Evolutionary conservation across 2,113 vertebrate genomes (phyloP).

Genomic region (Python bivittatus): DNA sequence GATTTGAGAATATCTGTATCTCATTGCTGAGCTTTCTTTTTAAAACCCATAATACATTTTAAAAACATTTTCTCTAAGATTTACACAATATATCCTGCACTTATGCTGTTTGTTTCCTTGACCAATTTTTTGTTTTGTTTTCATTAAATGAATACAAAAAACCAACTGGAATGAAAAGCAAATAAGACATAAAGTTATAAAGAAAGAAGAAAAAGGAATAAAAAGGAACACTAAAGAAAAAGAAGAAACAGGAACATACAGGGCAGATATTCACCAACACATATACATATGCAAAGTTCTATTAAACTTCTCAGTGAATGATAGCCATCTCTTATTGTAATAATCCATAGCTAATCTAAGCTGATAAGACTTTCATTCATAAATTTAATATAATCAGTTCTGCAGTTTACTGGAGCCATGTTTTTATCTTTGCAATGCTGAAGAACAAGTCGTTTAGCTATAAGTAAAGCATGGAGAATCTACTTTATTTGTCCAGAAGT

Average conservation of each 20-base stretch:
- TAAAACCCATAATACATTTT: conserved; percentile 2
- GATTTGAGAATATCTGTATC: conserved; percentile 8
- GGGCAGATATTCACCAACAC: no score
- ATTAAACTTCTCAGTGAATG: not conserved
- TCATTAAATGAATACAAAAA: not conserved
- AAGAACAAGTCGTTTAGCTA: not conserved
- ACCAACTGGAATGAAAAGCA: not conserved
- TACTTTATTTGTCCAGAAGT: not conserved
- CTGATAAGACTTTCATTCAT: not conserved
- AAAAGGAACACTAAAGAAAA: not conserved
- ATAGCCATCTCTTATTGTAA: not conserved
- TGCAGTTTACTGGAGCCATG: not conserved
- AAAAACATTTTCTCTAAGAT: not conserved
- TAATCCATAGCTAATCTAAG: not conserved
- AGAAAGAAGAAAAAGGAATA: not conserved
- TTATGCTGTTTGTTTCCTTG: not conserved
- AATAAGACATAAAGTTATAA: not conserved
- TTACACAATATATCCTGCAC: not conserved
- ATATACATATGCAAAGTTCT: no score
- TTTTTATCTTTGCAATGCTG: not conserved
- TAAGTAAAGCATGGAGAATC: not conserved
- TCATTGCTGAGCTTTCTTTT: not conserved
- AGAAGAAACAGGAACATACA: not conserved
- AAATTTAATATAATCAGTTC: not conserved
- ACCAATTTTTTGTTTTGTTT: not conserved